A percentile compares a stretch with the other conserved stretches of the same genome.
Evolutionary conservation across 2,888 invertebrate genomes (phyloP).

Genomic region (Andrena minutula): DNA sequence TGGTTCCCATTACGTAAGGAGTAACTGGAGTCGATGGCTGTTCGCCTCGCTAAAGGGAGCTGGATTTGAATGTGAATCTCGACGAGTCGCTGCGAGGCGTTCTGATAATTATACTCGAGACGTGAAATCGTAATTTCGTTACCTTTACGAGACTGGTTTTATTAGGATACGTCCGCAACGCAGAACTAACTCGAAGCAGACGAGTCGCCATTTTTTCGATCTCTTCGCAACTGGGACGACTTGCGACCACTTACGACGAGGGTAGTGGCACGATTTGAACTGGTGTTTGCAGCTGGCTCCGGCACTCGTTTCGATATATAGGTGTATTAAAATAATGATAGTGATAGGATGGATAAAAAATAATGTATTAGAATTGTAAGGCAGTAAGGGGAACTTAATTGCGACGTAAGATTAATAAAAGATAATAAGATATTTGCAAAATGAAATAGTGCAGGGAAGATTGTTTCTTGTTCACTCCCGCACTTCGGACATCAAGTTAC

Average conservation of each 20-base stretch:
- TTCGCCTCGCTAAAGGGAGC: background rate
- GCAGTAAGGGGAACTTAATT: background rate
- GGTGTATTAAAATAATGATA: conserved; percentile 7
- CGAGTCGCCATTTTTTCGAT: conserved; percentile 84
- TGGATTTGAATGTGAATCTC: background rate
- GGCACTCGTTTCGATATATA: conserved; percentile 15
- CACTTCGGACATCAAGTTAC: too few relatives aligned
- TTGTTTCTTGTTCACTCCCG: background rate
- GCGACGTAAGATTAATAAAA: background rate
- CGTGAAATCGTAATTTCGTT: conserved; percentile 47
- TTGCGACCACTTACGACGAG: conserved; percentile 4
- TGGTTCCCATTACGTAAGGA: conserved; percentile 76
- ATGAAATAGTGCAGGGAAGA: background rate
- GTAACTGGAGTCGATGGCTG: conserved; percentile 34
- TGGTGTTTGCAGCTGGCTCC: background rate
- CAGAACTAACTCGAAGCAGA: conserved; percentile 81
- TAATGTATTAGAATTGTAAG: background rate
- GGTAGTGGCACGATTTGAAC: conserved; percentile 5
- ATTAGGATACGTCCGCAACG: conserved; percentile 80
- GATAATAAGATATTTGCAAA: background rate
- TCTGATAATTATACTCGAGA: background rate
- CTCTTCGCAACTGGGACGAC: conserved; percentile 20
- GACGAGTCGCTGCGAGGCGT: background rate
- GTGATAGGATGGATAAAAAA: background rate
- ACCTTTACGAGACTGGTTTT: conserved; percentile 82